Conservation (phyloP, 2,888 invertebrate species). For the Pharmacophagus antenor region DNA sequence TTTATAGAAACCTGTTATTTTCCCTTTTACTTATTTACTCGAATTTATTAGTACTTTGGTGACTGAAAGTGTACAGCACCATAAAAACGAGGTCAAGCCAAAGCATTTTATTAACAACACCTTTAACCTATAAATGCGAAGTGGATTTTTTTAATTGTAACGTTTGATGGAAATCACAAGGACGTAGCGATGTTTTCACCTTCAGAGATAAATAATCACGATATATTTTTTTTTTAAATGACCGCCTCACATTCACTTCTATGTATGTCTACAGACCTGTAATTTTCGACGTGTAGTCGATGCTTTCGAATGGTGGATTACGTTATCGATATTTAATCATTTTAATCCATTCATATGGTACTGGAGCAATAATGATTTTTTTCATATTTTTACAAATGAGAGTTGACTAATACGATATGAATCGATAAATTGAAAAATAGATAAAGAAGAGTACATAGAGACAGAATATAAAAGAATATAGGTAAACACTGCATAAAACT, state of each 20-base stretch:
- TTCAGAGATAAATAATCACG: conserved; percentile 10
- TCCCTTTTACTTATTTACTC: conserved; percentile 10
- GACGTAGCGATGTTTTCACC: conserved; percentile 6
- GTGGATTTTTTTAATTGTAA: conserved; percentile 10
- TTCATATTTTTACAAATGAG: too few relatives aligned
- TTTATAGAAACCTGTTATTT: neutral
- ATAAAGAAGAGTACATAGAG: too few relatives aligned
- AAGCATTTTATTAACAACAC: conserved; percentile 50
- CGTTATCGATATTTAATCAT: too few relatives aligned
- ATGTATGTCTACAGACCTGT: too few relatives aligned
- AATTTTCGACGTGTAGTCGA: too few relatives aligned
- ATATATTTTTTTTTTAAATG: neutral
- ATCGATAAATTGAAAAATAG: too few relatives aligned
- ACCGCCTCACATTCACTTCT: neutral
- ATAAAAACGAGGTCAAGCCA: conserved; percentile 44
- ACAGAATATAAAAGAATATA: too few relatives aligned
- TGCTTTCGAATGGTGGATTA: too few relatives aligned
- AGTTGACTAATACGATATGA: too few relatives aligned
- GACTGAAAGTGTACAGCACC: conserved; percentile 29
- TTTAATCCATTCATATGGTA: too few relatives aligned
- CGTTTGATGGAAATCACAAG: conserved; percentile 26
- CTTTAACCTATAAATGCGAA: conserved; percentile 45
- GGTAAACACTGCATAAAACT: too few relatives aligned
- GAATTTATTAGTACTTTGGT: conserved; percentile 11
- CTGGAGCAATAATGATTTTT: too few relatives aligned